phyloP scores from a whole-genome alignment of 1,140 invertebrate genomes.

The Pogonomyrmex barbatus region DNA sequence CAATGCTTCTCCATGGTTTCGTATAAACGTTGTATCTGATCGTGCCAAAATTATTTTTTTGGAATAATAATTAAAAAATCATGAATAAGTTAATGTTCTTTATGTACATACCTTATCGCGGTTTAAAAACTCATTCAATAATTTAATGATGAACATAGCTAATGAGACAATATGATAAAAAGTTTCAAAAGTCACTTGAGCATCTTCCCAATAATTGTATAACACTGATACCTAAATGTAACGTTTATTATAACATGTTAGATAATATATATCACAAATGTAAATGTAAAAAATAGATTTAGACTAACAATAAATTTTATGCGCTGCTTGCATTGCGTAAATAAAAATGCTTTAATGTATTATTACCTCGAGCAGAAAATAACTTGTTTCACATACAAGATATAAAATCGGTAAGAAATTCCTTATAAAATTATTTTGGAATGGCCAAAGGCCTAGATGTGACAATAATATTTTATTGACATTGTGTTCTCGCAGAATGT shows the following conservation, averaged over 20 bases:
- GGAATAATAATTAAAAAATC: neutral
- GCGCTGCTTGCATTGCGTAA: no score
- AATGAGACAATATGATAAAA: neutral
- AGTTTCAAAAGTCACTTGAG: slow-evolving; percentile 7
- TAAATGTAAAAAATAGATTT: neutral
- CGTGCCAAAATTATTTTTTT: neutral
- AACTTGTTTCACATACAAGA: neutral
- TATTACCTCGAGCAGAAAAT: slow-evolving; percentile 8
- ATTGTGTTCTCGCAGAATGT: slow-evolving; percentile 17
- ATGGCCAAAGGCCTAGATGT: slow-evolving; percentile 12
- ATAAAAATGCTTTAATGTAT: neutral
- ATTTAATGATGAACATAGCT: neutral
- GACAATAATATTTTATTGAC: slow-evolving; percentile 28
- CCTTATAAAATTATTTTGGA: slow-evolving; percentile 1
- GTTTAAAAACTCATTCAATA: slow-evolving; percentile 19
- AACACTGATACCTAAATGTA: neutral
- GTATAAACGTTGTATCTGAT: neutral
- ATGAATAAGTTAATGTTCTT: neutral
- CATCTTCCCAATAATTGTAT: neutral
- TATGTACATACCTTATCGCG: neutral
- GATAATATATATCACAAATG: neutral
- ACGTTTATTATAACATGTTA: neutral
- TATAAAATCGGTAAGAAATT: neutral
- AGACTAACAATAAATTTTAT: neutral
- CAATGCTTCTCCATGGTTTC: slow-evolving; percentile 18